Percentiles rank a stretch among this genome's conserved stretches.
Evolutionary conservation across 1,140 invertebrate species (phyloP).

Genomic region (Conus ventricosus): DNA sequence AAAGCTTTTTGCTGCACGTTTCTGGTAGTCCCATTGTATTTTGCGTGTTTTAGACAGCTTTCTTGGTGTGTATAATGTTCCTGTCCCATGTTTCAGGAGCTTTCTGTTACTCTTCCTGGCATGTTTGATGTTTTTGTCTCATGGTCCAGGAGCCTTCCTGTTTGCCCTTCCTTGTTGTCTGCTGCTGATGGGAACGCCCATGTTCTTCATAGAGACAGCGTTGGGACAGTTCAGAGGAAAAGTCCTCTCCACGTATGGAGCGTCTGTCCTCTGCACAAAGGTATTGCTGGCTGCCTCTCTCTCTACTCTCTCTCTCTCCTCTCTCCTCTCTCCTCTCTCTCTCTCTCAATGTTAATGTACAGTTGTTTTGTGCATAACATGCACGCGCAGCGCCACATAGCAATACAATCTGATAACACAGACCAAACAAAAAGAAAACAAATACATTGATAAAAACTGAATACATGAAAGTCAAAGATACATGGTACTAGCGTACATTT

Average conservation of each 20-base stretch:
- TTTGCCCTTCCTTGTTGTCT: conserved; percentile 98
- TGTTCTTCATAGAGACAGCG: conserved; percentile 95
- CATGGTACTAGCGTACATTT: no score
- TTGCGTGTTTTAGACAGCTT: no score
- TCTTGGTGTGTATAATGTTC: no score
- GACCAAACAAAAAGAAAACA: no score
- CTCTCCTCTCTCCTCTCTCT: neutral
- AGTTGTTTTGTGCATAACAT: neutral
- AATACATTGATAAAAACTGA: no score
- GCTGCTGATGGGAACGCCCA: conserved; percentile 91
- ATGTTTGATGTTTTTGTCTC: no score
- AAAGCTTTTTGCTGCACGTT: no score
- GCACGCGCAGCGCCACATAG: neutral
- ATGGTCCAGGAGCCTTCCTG: conserved; percentile 82
- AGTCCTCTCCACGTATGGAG: conserved; percentile 97
- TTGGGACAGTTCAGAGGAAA: conserved; percentile 84
- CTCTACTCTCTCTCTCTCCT: neutral
- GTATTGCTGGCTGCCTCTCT: conserved; percentile 73
- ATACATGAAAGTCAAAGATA: no score
- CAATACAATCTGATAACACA: no score
- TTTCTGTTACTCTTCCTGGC: no score
- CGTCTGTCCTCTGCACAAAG: conserved; percentile 98
- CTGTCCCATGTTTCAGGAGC: no score
- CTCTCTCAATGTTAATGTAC: neutral
- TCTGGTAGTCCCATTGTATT: no score